A percentile compares a stretch with the other conserved stretches of the same genome.
These are phyloP conservation scores for Ctena decussata DNA, from an alignment of 2,888 invertebrate species.

Conservation along the genomic window DNA sequence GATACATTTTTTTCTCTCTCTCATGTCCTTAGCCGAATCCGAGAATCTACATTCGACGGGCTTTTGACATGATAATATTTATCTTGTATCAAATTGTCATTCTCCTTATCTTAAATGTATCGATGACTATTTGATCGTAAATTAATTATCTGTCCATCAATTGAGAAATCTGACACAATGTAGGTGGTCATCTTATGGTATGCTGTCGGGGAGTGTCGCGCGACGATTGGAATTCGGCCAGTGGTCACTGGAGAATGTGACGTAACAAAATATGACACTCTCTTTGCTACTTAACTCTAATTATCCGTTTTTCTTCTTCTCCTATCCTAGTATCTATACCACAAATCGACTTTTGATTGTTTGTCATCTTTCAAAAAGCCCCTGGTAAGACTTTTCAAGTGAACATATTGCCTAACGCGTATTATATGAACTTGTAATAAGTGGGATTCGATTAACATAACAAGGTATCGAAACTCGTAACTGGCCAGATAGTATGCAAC, in stretches of 20 bases:
- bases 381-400: background rate
- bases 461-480: slow-evolving; percentile 1
- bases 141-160: slow-evolving; percentile 7
- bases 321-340: background rate
- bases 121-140: slow-evolving; percentile 3
- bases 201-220: slow-evolving; percentile 11
- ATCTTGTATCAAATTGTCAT: slow-evolving; percentile 16
- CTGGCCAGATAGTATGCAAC: background rate
- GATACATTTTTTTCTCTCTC: too few relatives aligned
- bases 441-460: slow-evolving; percentile 5
- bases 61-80: slow-evolving; percentile 8
- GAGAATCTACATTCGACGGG: too few relatives aligned
- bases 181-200: background rate
- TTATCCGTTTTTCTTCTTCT: slow-evolving; percentile 1
- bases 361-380: background rate
- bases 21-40: too few relatives aligned
- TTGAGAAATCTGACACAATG: slow-evolving; percentile 3
- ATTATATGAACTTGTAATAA: background rate
- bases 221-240: slow-evolving; percentile 14
- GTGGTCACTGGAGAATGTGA: slow-evolving; percentile 5
- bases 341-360: slow-evolving; percentile 5
- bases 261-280: slow-evolving; percentile 7
- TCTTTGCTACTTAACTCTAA: slow-evolving; percentile 3
- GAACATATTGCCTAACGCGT: slow-evolving; percentile 1
- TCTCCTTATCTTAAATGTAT: slow-evolving; percentile 5